A percentile compares a stretch with the other conserved stretches of the same genome.
Evolutionary conservation across 1,140 invertebrate species (phyloP).

Genomic region (Pomacea maculata): DNA sequence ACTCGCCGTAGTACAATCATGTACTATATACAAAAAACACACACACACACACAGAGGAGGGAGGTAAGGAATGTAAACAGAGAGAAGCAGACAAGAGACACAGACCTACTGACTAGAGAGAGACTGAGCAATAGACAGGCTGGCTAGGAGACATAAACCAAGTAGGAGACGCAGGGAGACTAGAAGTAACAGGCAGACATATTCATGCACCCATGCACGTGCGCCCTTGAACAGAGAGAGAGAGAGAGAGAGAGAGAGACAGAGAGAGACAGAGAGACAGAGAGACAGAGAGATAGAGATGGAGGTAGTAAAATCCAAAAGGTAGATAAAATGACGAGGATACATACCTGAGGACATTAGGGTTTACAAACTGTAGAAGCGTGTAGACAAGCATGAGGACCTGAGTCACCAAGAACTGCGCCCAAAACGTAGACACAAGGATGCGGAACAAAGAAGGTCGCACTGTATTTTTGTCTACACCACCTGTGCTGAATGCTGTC

Average conservation of each 20-base stretch:
- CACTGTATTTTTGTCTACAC: background rate
- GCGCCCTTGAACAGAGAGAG: too few relatives aligned
- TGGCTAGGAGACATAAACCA: too few relatives aligned
- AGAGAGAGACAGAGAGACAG: background rate
- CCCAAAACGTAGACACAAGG: background rate
- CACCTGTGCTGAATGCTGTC: background rate
- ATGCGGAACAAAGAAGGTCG: conserved; percentile 4
- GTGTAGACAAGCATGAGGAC: conserved; percentile 8
- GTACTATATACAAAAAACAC: too few relatives aligned
- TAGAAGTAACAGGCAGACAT: too few relatives aligned
- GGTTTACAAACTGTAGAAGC: conserved; percentile 14
- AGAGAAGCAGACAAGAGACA: background rate
- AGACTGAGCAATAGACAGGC: background rate
- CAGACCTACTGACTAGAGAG: background rate
- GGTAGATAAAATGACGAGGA: background rate
- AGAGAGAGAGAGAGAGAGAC: background rate
- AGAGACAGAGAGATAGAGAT: background rate
- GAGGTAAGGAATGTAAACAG: background rate
- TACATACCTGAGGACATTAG: background rate
- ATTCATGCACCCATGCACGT: too few relatives aligned
- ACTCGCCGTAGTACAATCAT: too few relatives aligned
- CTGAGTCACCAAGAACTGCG: background rate
- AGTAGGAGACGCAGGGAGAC: too few relatives aligned
- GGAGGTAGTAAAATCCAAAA: background rate
- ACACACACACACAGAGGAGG: too few relatives aligned